Evolutionary conservation across 2,888 invertebrate genomes (phyloP).

Genomic region (Synanthedon formicaeformis): DNA sequence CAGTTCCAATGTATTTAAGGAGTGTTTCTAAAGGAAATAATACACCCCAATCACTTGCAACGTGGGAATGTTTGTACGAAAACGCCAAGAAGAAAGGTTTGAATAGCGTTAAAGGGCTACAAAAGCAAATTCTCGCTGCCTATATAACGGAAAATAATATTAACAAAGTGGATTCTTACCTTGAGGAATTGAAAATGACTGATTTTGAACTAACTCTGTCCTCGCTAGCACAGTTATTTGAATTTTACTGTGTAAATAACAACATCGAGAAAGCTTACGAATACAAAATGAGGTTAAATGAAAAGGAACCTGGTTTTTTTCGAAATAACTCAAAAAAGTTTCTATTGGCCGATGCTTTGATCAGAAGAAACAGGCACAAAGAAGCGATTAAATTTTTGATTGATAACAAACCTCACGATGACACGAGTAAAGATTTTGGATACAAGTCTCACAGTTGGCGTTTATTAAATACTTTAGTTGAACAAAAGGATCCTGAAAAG

Average conservation of each 20-base stretch:
- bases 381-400: constrained; percentile 71
- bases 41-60: constrained; percentile 37
- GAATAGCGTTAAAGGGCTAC: constrained; percentile 65
- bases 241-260: constrained; percentile 73
- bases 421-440: constrained; percentile 46
- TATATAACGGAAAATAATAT: constrained; percentile 76
- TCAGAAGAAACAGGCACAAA: constrained; percentile 71
- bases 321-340: constrained; percentile 74
- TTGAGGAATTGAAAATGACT: constrained; percentile 70
- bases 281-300: constrained; percentile 56
- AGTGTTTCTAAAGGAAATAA: constrained; percentile 20
- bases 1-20: constrained; percentile 51
- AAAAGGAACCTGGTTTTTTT: constrained; percentile 62
- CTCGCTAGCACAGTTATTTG: constrained; percentile 71
- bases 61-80: constrained; percentile 70
- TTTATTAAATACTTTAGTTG: constrained; percentile 75
- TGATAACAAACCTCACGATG: constrained; percentile 37
- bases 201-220: constrained; percentile 71
- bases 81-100: constrained; percentile 70
- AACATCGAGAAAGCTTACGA: constrained; percentile 74
- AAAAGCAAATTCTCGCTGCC: constrained; percentile 70
- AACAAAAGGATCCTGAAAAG: constrained; percentile 72
- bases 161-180: constrained; percentile 67
- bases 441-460: constrained; percentile 74
- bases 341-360: constrained; percentile 68